Evolutionary conservation across 2,888 invertebrate genomes (phyloP), one percentile per base, ranked within the genome.

Genomic region (Villa cingulata): DNA sequence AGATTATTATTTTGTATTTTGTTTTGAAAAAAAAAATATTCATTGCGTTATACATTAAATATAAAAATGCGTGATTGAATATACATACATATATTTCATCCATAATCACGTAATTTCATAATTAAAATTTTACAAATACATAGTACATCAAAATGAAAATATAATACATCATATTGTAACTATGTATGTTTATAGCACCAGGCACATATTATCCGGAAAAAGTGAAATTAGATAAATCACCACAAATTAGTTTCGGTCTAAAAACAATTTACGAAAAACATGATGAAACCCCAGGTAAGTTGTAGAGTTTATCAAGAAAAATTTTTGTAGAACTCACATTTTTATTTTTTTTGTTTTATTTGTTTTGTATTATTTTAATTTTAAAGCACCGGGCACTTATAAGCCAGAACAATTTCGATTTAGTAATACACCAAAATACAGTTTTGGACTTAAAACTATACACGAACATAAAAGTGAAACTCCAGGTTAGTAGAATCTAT

Each of bases 181-280:
- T n/a, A n/a, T n/a, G n/a, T n/a, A n/a, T n/a, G n/a, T 16, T 15
- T 23, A 20, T 37, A 56, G 80, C 77, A 58, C 82, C 81, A 23
- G 77, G 77, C 46, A 71, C 73, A 15, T 81, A 81, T 59, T 62
- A 63, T 48, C 77, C 77, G 1, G 79, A 80, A 57, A 78, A 75
- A 56, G 62, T 68, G 1, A 72, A 70, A 46, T 66, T 68, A 48
- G 62, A 62, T 47, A 75, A 71, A 57, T 75, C 78, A 38, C 83
- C 84, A 41, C 56, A 62, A 60, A 85, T 77, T 62, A 83, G 84
- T 5, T 81, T 87, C 62, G 83, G 87, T 40, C 69, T 80, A 44
- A 86, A 80, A 66, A 76, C 79, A 15, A 74, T 74, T 55, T 65
- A 65, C 10, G 75, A 76, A 49, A 75, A 74, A 52, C 46, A 51